phyloP scores from a whole-genome alignment of 2,888 invertebrate species.

The Limnephilus lunatus region DNA sequence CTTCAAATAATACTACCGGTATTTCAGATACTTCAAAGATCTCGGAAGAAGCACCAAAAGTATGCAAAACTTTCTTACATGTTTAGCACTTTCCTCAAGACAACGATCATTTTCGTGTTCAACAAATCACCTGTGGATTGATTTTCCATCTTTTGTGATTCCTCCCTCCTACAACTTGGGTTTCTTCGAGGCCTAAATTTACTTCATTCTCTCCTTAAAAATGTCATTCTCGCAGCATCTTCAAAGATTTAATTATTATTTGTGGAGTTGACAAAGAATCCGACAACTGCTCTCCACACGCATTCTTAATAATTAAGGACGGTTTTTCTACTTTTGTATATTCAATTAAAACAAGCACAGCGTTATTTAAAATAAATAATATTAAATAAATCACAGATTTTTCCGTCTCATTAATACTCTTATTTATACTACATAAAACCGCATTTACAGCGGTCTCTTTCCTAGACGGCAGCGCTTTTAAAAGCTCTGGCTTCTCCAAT shows the following conservation, averaged over 20 bases:
- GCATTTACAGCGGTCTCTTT: background rate
- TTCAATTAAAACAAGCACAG: too few species aligned
- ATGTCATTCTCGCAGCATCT: background rate
- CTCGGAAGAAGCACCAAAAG: too few species aligned
- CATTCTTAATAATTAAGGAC: too few species aligned
- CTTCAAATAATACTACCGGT: background rate
- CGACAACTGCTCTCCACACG: background rate
- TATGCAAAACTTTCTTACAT: background rate
- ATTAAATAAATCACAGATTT: background rate
- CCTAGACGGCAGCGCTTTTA: background rate
- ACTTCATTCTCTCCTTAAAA: background rate
- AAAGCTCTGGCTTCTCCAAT: constrained; percentile 2
- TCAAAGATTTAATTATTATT: background rate
- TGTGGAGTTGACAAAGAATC: background rate
- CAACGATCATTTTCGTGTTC: too few species aligned
- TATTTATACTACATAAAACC: background rate
- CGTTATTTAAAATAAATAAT: background rate
- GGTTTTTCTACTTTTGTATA: too few species aligned
- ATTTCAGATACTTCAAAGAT: background rate
- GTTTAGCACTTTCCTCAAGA: background rate
- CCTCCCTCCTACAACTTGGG: background rate
- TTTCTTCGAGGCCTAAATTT: background rate
- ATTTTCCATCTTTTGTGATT: background rate
- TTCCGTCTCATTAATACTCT: background rate
- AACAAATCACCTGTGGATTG: background rate